These are phyloP conservation scores for Brachionus angularis DNA, from an alignment of 1,140 invertebrate species.

Conservation along the genomic window DNA sequence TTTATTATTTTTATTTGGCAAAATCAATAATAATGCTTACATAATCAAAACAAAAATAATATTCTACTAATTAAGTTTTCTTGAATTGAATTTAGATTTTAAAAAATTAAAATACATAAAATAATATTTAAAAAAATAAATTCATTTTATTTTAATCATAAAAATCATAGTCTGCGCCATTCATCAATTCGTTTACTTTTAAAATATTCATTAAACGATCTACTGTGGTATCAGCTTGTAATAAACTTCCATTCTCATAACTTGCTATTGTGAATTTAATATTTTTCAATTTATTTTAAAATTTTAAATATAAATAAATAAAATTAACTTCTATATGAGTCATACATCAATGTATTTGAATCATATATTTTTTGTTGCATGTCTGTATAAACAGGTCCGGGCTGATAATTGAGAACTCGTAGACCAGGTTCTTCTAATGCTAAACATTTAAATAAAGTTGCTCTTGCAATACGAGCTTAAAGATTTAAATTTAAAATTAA, in stretches of 20 bases:
- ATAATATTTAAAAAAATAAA: not conserved
- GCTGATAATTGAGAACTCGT: constrained; percentile 81
- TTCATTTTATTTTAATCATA: constrained; percentile 14
- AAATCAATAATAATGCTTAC: too few species aligned
- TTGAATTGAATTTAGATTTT: too few species aligned
- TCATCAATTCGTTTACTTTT: constrained; percentile 16
- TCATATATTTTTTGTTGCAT: constrained; percentile 65
- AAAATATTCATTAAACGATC: not conserved
- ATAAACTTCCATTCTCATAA: constrained; percentile 32
- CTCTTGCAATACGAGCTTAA: constrained; percentile 69
- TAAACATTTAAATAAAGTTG: constrained; percentile 79
- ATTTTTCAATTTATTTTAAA: too few species aligned
- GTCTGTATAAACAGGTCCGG: constrained; percentile 83
- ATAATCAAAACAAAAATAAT: too few species aligned
- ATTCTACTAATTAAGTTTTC: too few species aligned
- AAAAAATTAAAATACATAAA: too few species aligned
- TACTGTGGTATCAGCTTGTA: constrained; percentile 21
- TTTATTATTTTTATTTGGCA: too few species aligned
- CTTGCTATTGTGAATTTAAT: not conserved
- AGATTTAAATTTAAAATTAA: not conserved
- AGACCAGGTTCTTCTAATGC: constrained; percentile 73
- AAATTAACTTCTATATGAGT: too few species aligned
- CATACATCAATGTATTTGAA: too few species aligned
- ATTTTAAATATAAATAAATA: not conserved
- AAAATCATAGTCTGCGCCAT: constrained; percentile 6